These are phyloP conservation scores for Rhea americana DNA, from an alignment of 2,113 vertebrate genomes.

Conservation along the genomic window DNA sequence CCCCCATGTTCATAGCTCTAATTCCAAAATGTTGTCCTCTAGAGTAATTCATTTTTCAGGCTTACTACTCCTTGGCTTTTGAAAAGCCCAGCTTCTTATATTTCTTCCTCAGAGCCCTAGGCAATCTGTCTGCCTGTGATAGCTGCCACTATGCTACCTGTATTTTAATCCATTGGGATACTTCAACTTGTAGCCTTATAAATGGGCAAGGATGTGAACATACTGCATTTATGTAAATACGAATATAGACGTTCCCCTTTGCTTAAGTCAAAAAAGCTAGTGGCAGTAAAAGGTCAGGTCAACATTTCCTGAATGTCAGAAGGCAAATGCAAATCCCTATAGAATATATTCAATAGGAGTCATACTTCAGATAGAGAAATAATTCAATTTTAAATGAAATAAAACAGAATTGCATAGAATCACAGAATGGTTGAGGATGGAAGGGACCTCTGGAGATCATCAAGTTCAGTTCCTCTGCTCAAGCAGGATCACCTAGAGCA, in stretches of 20 bases:
- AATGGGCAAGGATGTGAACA: background rate
- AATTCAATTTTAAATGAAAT: background rate
- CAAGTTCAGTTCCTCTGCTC: no score
- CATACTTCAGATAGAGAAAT: background rate
- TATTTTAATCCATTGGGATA: background rate
- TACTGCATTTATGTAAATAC: background rate
- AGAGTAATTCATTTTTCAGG: background rate
- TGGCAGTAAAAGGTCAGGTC: background rate
- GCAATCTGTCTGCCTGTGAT: background rate
- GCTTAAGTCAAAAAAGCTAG: background rate
- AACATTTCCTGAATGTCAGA: background rate
- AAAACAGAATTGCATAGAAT: background rate
- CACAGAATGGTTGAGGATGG: no score
- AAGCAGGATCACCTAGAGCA: no score
- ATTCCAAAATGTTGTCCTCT: background rate
- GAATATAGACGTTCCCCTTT: background rate
- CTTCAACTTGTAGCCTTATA: background rate
- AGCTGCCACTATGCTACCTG: background rate
- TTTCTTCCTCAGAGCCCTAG: background rate
- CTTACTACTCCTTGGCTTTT: background rate
- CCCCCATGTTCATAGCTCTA: background rate
- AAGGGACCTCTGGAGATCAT: no score
- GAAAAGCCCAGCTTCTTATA: background rate
- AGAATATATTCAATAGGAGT: background rate
- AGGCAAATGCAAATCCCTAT: background rate